Evolutionary conservation across 2,888 invertebrate genomes (phyloP).

Genomic region (Dendrolimus pini): DNA sequence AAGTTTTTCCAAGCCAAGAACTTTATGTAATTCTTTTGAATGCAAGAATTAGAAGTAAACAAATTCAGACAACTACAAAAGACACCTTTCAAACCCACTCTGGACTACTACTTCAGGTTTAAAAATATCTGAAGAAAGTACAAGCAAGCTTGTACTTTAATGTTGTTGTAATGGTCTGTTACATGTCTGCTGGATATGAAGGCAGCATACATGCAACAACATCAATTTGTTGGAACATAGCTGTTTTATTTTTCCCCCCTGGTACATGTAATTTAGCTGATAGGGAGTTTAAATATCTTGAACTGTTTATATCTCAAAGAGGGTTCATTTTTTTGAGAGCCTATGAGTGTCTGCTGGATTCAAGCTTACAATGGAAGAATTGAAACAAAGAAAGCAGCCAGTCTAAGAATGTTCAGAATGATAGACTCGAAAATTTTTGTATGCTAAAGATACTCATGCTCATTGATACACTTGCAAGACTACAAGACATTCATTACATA

Average conservation of each 20-base stretch:
- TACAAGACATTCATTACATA: background rate
- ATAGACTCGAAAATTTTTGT: background rate
- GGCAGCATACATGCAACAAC: slow-evolving; percentile 1
- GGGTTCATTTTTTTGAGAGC: background rate
- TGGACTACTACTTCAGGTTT: too few relatives aligned
- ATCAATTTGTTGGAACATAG: slow-evolving; percentile 1
- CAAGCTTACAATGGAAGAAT: background rate
- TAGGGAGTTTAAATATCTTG: slow-evolving; percentile 1
- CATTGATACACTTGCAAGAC: background rate
- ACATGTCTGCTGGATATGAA: slow-evolving; percentile 14
- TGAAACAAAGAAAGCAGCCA: background rate
- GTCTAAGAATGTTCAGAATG: background rate
- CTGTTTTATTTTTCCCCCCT: background rate
- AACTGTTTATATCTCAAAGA: background rate
- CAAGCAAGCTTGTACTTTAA: slow-evolving; percentile 17
- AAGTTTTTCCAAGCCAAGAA: too few relatives aligned
- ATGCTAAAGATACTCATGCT: background rate
- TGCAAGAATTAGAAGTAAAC: too few relatives aligned
- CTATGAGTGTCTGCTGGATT: background rate
- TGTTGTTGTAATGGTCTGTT: slow-evolving; percentile 20
- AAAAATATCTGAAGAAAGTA: too few relatives aligned
- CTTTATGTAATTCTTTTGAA: too few relatives aligned
- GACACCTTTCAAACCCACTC: too few relatives aligned
- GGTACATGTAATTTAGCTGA: background rate
- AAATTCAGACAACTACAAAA: too few relatives aligned